Base-by-base conservation (phyloP, 2,797 vertebrate genomes). In the Parauchenoglanis ngamensis region DNA sequence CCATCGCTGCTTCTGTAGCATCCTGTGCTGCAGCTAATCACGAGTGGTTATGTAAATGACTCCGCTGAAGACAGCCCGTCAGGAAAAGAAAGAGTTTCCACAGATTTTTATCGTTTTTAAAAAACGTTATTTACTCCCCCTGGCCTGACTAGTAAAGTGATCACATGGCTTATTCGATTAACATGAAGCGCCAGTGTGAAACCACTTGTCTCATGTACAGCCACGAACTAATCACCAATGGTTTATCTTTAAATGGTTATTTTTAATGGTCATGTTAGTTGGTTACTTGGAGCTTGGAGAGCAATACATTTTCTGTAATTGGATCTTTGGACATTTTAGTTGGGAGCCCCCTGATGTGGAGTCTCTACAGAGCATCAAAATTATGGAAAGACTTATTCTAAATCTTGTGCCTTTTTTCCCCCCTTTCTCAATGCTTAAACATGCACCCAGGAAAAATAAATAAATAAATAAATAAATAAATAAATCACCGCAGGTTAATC, bases 401-500 rank as follows among this genome's bases (percentile, higher is more conserved):
- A 84, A 52, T 84, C 78, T 63, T 59, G n/a, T 76, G 79, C 80
- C 57, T 67, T 63, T 54, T 82, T 57, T 1, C 10, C 10, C 13
- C 10, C 44, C 12, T 40, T 21, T 44, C 35, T 72, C 31, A 19
- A 4, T 70, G 28, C 12, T 1, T 54, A 54, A 73, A 7, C 35
- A 72, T 44, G 15, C 44, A 40, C 15, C 21, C 17, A 5, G 44
- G 3, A 19, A 70, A 70, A 17, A 59, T 21, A 57, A 57, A 57
- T 21, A 59, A 23, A 23, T 23, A 4, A 31, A 12, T 28, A 65
- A 65, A 28, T 17, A 57, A 17, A 57, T 4, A 19, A 57, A 19
- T 17, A 12, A 65, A 46, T 46, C 70, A 44, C 63, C 52, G 83
- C 84, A 89, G 82, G n/a, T 73, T 40, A 83, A 87, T 87, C 83